Conservation (phyloP, 2,888 invertebrate genomes). For the Tachina grossa region DNA sequence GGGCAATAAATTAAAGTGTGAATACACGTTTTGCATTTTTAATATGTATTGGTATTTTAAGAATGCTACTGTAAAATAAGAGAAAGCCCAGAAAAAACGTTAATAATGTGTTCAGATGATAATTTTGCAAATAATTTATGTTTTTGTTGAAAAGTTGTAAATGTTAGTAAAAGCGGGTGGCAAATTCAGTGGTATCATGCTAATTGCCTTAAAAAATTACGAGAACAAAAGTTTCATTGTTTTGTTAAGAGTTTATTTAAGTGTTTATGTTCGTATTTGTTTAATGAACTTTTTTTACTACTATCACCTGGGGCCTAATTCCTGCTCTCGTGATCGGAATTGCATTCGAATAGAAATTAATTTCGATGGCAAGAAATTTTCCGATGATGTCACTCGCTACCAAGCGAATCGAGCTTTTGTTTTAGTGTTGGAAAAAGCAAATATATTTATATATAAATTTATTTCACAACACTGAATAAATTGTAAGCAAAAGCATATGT, state of each 20-base stretch:
- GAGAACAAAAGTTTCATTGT: neutral
- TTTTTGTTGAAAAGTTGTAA: constrained; percentile 50
- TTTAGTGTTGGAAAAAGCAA: too few relatives aligned
- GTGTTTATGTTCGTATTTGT: neutral
- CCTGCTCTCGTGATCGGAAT: too few relatives aligned
- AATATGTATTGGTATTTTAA: neutral
- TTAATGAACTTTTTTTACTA: neutral
- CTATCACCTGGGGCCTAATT: too few relatives aligned
- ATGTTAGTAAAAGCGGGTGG: neutral
- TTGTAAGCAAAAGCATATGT: too few relatives aligned
- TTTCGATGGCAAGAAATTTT: too few relatives aligned
- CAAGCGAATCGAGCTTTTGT: too few relatives aligned
- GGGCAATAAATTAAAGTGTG: constrained; percentile 61
- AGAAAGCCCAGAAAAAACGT: neutral
- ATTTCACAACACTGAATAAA: too few relatives aligned
- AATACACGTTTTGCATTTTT: constrained; percentile 3
- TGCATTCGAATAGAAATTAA: too few relatives aligned
- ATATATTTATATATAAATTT: too few relatives aligned
- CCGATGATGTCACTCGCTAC: too few relatives aligned
- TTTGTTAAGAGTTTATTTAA: constrained; percentile 10
- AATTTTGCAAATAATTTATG: constrained; percentile 59
- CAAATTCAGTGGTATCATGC: too few relatives aligned
- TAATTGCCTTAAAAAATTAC: neutral
- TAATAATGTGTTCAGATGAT: neutral
- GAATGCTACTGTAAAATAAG: neutral